phyloP scores from a whole-genome alignment of 2,797 vertebrate species.

The Phrynocephalus forsythii region DNA sequence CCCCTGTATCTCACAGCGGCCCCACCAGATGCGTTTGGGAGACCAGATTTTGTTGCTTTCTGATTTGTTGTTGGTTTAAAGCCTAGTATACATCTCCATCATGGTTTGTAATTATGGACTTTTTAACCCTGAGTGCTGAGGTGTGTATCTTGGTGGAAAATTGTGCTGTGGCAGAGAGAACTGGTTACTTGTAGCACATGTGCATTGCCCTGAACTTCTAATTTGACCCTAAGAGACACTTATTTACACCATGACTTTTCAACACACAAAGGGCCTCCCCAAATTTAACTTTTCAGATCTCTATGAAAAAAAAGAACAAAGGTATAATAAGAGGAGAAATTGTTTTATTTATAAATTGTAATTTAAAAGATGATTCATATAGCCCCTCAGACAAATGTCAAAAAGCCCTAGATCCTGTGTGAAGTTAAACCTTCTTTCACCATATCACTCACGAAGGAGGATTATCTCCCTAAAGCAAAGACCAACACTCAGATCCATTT shows the following conservation, averaged over 20 bases:
- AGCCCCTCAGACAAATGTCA: background rate
- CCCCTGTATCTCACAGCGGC: too few relatives aligned
- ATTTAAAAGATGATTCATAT: slow-evolving; percentile 18
- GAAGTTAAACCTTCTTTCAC: slow-evolving; percentile 15
- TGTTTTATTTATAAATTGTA: slow-evolving; percentile 8
- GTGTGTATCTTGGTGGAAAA: too few relatives aligned
- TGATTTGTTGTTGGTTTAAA: too few relatives aligned
- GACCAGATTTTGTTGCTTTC: too few relatives aligned
- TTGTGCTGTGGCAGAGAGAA: too few relatives aligned
- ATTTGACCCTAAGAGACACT: too few relatives aligned
- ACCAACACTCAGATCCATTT: slow-evolving; percentile 11
- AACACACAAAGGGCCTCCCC: background rate
- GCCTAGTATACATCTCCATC: too few relatives aligned
- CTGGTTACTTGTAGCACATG: too few relatives aligned
- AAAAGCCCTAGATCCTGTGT: background rate
- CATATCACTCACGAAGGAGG: slow-evolving; percentile 10
- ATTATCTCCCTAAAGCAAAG: slow-evolving; percentile 1
- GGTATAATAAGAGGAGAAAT: background rate
- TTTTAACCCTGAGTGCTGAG: too few relatives aligned
- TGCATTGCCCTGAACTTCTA: too few relatives aligned
- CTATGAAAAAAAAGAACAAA: background rate
- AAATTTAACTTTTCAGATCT: background rate
- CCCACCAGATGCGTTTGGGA: too few relatives aligned
- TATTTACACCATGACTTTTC: background rate
- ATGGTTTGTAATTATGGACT: too few relatives aligned